Evolutionary conservation across 2,888 invertebrate species (phyloP), one percentile per base, ranked within the genome.

Genomic region (Coelinius sp.): DNA sequence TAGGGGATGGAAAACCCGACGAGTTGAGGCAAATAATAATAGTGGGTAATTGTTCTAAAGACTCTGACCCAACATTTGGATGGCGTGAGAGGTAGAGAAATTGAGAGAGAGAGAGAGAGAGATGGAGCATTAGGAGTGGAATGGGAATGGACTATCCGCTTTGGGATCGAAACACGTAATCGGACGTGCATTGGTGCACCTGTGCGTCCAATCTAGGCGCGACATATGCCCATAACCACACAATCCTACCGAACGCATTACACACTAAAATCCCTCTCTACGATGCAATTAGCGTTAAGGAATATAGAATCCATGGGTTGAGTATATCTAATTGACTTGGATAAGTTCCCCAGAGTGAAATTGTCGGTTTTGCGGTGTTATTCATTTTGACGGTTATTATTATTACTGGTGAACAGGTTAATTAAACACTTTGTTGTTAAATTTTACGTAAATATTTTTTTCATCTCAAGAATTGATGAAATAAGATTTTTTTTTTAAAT

Each of bases 191-290:
- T 17, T 46, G 66, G 20, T 71, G 71, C 71, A 71, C 71, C 71
- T 71, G 71, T 71, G 71, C 71, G 66, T 71, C 66, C 71, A 71
- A 71, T 71, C 71, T 71, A 66, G 66, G 35, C 66, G 66, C 49
- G 53, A 71, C 71, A 71, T 67, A 67, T 71, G 71, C 66, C 27
- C 41, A 41, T 63, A 59, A 59, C 59, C 69, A 69, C 41, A 63
- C 63, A 35, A 20, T 25, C 63, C 41, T 31, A 31, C 56, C 17
- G 14, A 59, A 59, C 59, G 59, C 59, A 59, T 59, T 59, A 59
- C 59, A 59, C 35, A 59, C 59, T 31, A 59, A 59, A 59, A 59
- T 59, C 59, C 59, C 31, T 56, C 46, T 52, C 46, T 49, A 66
- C 52, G 52, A 31, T 52, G 24, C 35, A 35, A 68, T 68, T 27